Percentiles rank a stretch among this genome's conserved stretches.
phyloP scores from a whole-genome alignment of 2,888 invertebrate genomes.

The Melolontha melolontha region DNA sequence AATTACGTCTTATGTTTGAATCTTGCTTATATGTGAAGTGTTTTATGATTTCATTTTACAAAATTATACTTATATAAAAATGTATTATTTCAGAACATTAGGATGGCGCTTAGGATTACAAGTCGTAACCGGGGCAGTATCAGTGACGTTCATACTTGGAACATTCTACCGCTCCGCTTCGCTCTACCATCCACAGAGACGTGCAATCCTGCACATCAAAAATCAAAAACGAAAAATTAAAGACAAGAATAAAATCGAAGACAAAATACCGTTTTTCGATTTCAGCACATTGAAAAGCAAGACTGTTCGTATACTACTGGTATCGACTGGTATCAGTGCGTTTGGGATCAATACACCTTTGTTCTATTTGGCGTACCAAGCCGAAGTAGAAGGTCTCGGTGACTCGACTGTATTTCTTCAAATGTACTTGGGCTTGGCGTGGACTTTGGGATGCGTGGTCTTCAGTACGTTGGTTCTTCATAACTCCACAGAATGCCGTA shows the following conservation, averaged over 20 bases:
- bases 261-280: constrained; percentile 87
- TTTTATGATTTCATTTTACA: no score
- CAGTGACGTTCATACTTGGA: constrained; percentile 85
- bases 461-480: constrained; percentile 87
- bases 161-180: constrained; percentile 91
- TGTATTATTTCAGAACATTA: constrained; percentile 71
- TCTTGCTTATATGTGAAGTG: no score
- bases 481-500: constrained; percentile 85
- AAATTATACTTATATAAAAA: no score
- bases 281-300: constrained; percentile 87
- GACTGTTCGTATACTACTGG: constrained; percentile 84
- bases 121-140: constrained; percentile 86
- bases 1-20: no score
- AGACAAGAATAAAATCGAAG: constrained; percentile 80
- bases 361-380: constrained; percentile 84
- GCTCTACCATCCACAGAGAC: constrained; percentile 86
- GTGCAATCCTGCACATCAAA: constrained; percentile 89
- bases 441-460: constrained; percentile 84
- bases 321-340: constrained; percentile 83
- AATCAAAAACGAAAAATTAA: constrained; percentile 88
- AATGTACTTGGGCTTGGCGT: constrained; percentile 83
- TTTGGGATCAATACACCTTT: constrained; percentile 90
- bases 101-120: constrained; percentile 88
- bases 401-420: constrained; percentile 68
- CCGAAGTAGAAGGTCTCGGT: constrained; percentile 78